phyloP scores from a whole-genome alignment of 2,888 invertebrate genomes.

The Xiphydria camelus region DNA sequence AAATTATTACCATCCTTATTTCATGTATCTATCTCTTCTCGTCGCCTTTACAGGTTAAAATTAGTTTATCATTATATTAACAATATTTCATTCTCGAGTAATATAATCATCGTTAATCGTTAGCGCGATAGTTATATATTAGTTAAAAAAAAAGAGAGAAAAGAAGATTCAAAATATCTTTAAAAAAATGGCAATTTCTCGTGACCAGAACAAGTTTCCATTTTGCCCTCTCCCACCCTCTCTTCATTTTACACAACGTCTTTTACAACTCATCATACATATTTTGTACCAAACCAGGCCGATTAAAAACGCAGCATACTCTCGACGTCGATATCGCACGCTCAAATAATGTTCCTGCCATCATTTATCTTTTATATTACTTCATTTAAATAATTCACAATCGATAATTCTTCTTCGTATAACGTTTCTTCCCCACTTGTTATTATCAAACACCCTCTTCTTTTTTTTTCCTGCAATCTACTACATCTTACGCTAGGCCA shows the following conservation, averaged over 20 bases:
- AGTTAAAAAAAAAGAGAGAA: constrained; percentile 27
- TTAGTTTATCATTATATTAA: constrained; percentile 54
- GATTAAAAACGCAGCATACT: constrained; percentile 50
- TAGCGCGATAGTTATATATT: constrained; percentile 40
- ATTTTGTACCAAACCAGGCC: constrained; percentile 58
- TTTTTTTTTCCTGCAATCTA: constrained; percentile 36
- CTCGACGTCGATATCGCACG: constrained; percentile 36
- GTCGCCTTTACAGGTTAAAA: constrained; percentile 48
- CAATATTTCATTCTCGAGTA: constrained; percentile 45
- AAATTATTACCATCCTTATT: constrained; percentile 42
- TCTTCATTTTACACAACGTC: constrained; percentile 39
- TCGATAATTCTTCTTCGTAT: constrained; percentile 49
- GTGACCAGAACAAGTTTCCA: constrained; percentile 56
- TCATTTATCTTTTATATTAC: constrained; percentile 51
- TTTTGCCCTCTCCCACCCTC: constrained; percentile 22
- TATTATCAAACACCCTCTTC: constrained; percentile 47
- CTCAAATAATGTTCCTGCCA: constrained; percentile 53
- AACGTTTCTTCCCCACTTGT: constrained; percentile 35
- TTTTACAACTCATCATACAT: constrained; percentile 54
- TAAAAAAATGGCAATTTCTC: constrained; percentile 56
- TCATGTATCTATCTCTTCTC: constrained; percentile 35
- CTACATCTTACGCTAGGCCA: constrained; percentile 53
- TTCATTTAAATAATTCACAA: constrained; percentile 53
- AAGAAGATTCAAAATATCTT: constrained; percentile 41
- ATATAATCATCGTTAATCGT: constrained; percentile 39